phyloP scores from a whole-genome alignment of 2,888 invertebrate genomes.

The Acleris emargana region DNA sequence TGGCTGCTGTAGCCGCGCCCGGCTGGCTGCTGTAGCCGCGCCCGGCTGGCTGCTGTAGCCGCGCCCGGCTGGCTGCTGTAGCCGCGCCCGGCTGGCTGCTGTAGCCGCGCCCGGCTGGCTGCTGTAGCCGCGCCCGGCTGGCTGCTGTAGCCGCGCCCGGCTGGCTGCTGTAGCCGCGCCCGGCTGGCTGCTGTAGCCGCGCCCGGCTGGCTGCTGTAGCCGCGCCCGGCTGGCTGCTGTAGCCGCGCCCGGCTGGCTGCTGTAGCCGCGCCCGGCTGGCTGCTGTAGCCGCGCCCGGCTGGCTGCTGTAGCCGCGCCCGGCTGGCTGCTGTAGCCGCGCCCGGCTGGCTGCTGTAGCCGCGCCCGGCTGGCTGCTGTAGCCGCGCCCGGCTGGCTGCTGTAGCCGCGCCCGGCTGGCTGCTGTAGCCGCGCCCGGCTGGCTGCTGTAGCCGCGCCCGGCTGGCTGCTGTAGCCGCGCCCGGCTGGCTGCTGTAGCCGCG shows the following conservation, averaged over 20 bases:
- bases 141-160: constrained; percentile 54
- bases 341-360: constrained; percentile 41
- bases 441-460: constrained; percentile 37
- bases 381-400: constrained; percentile 49
- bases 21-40: constrained; percentile 37
- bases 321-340: constrained; percentile 53
- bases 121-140: constrained; percentile 26
- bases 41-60: constrained; percentile 49
- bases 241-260: constrained; percentile 51
- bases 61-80: constrained; percentile 46
- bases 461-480: constrained; percentile 54
- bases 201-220: constrained; percentile 45
- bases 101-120: constrained; percentile 52
- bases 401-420: too few relatives aligned
- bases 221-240: constrained; percentile 42
- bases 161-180: constrained; percentile 37
- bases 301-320: constrained; percentile 37
- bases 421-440: constrained; percentile 54
- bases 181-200: constrained; percentile 51
- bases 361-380: constrained; percentile 46
- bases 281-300: constrained; percentile 54
- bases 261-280: too few relatives aligned
- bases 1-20: constrained; percentile 42
- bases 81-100: constrained; percentile 38
- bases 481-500: constrained; percentile 37